Percentiles rank a stretch among this genome's conserved stretches.
Conservation (phyloP, 1,140 invertebrate species). For the Lepidurus apus region DNA sequence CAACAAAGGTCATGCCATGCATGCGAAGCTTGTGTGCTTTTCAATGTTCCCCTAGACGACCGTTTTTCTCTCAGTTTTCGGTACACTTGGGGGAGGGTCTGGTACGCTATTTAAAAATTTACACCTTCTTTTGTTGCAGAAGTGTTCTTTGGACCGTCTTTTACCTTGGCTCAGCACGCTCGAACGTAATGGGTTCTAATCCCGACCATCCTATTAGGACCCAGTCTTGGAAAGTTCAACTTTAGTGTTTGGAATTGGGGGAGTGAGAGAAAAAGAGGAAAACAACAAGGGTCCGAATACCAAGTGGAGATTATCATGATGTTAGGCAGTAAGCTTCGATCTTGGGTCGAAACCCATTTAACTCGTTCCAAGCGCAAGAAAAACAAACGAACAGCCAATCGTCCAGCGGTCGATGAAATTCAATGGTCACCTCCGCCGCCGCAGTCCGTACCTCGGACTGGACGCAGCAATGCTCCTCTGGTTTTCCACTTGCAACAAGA, state of each 20-base stretch:
- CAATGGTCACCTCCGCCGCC: background rate
- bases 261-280: background rate
- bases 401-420: conserved; percentile 3
- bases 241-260: background rate
- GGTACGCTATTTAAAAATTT: background rate
- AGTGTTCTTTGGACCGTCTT: background rate
- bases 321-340: conserved; percentile 16
- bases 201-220: background rate
- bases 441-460: background rate
- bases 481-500: conserved; percentile 21
- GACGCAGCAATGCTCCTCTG: conserved; percentile 1
- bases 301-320: background rate
- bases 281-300: background rate
- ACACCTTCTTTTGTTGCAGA: conserved; percentile 3
- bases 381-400: background rate
- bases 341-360: conserved; percentile 14
- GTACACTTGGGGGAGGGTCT: background rate
- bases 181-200: conserved; percentile 10
- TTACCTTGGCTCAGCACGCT: background rate
- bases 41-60: background rate
- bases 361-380: background rate
- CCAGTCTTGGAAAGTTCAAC: background rate
- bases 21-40: conserved; percentile 1
- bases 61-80: background rate
- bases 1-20: conserved; percentile 15